phyloP scores from a whole-genome alignment of 2,113 vertebrate species.

The Atractosteus spatula region DNA sequence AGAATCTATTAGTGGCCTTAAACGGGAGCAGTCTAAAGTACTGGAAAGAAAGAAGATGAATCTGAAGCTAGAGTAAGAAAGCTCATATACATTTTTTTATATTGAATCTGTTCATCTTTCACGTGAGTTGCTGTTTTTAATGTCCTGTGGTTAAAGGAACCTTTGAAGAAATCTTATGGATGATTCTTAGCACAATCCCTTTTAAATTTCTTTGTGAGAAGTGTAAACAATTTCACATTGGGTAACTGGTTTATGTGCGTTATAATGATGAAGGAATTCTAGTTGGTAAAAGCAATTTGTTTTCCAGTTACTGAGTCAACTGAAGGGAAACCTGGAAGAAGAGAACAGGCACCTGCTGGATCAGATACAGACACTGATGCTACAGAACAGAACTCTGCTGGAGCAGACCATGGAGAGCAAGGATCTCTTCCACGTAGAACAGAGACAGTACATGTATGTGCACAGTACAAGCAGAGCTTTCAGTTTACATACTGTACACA shows the following conservation, averaged over 20 bases:
- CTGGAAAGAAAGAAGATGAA: conserved; percentile 6
- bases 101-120: no score
- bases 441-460: conserved; percentile 95
- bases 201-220: no score
- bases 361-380: conserved; percentile 97
- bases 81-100: no score
- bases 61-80: conserved; percentile 7
- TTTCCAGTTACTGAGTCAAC: conserved; percentile 87
- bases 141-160: no score
- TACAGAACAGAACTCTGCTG: conserved; percentile 91
- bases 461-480: conserved; percentile 7
- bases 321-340: conserved; percentile 97
- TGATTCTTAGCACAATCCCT: no score
- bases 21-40: no score
- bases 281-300: conserved; percentile 39
- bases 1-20: no score
- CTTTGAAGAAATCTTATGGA: no score
- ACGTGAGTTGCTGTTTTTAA: no score
- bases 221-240: no score
- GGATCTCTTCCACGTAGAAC: conserved; percentile 95
- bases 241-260: no score
- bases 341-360: conserved; percentile 95
- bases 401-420: conserved; percentile 99
- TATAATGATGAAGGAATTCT: not conserved
- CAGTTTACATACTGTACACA: no score